Evolutionary conservation across 1,140 invertebrate species (phyloP), one percentile per base, ranked within the genome.

Genomic region (Latrodectus geometricus): DNA sequence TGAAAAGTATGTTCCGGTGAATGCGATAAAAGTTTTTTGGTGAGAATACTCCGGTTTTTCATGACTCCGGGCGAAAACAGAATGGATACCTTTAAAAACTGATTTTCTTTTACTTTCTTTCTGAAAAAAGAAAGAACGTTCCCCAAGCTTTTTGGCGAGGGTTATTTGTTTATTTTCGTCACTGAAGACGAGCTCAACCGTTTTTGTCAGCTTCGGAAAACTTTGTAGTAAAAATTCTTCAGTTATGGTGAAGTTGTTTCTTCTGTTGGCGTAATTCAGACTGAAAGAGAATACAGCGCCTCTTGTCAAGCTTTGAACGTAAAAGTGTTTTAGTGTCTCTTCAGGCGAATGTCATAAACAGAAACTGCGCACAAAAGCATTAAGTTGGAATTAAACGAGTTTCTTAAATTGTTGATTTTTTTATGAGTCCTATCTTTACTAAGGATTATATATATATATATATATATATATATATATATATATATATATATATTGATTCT

Each of bases 1-100:
- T 81, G 48, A 56, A 81, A 81, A 72, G 65, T 72, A 48, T 56
- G 69, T 81, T 81, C 76, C 79, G 79, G 79, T 72, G 69, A 72
- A 70, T 54, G 50, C 52, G 79, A 81, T 81, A 81, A 81, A 81
- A 81, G 50, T 70, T 81, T 79, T 81, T 81, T 8, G 20, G 11
- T n/a, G 61, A 72, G 54, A 81, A 81, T 70, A 68, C 69, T 74
- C 20, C 48, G 50, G 66, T 81, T 81, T 81, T 81, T 81, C 79
- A 81, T 72, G 48, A 49, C 79, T 68, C 79, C 15, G 12, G 78
- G 79, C 79, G 68, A 72, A 70, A 56, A 35, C 48, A 35, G 79
- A 81, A 72, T 54, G 50, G 68, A 69, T 69, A 65, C 66, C 68
- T 81, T 81, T 69, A 81, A 61, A 81, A 81, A 72, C 50, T 81